A percentile compares a stretch with the other conserved stretches of the same genome.
phyloP scores from a whole-genome alignment of 2,797 vertebrate species.

The Ispidina picta region DNA sequence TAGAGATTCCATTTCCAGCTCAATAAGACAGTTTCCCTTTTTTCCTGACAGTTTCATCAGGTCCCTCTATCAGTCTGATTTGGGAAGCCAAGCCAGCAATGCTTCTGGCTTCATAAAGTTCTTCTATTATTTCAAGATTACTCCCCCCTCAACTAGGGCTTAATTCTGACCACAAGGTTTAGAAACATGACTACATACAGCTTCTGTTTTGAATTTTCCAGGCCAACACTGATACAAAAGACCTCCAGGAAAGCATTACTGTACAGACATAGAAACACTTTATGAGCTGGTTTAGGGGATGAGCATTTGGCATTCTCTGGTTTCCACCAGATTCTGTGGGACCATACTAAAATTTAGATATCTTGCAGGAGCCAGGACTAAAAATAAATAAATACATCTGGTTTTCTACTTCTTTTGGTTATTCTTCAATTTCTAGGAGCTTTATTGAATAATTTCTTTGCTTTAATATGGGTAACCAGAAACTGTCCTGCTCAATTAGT shows the following conservation, averaged over 20 bases:
- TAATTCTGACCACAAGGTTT: background rate
- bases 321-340: background rate
- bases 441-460: slow-evolving; percentile 11
- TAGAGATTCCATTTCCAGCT: background rate
- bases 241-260: background rate
- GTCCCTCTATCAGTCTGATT: background rate
- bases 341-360: background rate
- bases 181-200: background rate
- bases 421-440: background rate
- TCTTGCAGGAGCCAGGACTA: slow-evolving; percentile 9
- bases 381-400: background rate
- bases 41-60: background rate
- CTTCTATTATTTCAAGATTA: background rate
- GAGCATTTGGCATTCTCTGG: background rate
- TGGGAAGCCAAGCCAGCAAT: background rate
- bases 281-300: background rate
- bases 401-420: background rate
- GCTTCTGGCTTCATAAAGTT: background rate
- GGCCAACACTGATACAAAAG: background rate
- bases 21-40: background rate
- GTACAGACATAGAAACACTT: background rate
- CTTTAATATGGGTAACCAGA: background rate
- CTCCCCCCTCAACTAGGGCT: background rate
- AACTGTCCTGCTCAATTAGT: background rate
- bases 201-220: slow-evolving; percentile 27